A percentile compares a stretch with the other conserved stretches of the same genome.
phyloP scores from a whole-genome alignment of 2,113 vertebrate genomes.

The Sorex fumeus region DNA sequence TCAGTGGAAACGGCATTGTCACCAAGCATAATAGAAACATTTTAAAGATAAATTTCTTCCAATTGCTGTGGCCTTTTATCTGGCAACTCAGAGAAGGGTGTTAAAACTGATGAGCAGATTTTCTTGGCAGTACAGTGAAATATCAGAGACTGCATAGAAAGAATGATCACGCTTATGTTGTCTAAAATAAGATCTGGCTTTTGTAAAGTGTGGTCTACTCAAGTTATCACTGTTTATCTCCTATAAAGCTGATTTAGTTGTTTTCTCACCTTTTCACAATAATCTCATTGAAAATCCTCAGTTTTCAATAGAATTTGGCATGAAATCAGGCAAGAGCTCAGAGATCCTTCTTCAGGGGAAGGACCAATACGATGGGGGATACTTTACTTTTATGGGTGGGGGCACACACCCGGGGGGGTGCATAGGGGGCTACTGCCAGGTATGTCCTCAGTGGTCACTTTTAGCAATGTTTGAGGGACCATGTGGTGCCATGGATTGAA shows the following conservation, averaged over 20 bases:
- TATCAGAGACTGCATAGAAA: conserved; percentile 46
- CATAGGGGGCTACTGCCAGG: not conserved
- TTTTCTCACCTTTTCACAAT: conserved; percentile 72
- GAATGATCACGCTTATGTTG: conserved; percentile 43
- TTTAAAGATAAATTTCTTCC: conserved; percentile 80
- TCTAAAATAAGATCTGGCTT: conserved; percentile 74
- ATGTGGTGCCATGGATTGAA: no score
- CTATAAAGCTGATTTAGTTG: conserved; percentile 62
- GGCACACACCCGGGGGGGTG: not conserved
- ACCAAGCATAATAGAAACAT: conserved; percentile 77
- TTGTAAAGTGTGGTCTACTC: conserved; percentile 65
- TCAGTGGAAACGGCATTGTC: conserved; percentile 64
- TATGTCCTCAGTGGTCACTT: no score
- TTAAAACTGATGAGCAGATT: conserved; percentile 78
- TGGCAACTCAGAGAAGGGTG: conserved; percentile 68
- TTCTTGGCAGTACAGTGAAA: conserved; percentile 67
- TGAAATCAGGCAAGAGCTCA: conserved; percentile 34
- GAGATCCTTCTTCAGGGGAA: not conserved
- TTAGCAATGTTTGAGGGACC: no score
- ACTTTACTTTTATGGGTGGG: no score
- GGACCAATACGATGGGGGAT: not conserved
- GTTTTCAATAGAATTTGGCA: conserved; percentile 61
- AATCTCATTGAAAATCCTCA: conserved; percentile 64
- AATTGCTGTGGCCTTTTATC: conserved; percentile 72
- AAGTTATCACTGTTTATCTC: conserved; percentile 68